phyloP scores from a whole-genome alignment of 2,797 vertebrate genomes.

The Acanthurus leucopareius region DNA sequence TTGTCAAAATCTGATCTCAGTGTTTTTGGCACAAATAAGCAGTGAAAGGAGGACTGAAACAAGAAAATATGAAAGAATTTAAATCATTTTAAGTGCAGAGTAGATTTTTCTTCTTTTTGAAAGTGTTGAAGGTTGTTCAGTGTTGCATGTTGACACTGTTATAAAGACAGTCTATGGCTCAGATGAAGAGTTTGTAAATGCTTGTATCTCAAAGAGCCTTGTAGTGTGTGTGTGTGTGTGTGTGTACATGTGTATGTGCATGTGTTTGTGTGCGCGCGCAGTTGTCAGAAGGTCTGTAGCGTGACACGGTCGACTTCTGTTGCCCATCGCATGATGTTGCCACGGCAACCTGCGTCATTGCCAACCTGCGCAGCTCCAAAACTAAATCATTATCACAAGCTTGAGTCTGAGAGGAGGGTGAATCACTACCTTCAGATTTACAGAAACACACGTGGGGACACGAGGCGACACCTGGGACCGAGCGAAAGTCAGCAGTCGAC shows the following conservation, averaged over 20 bases:
- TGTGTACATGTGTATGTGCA: background rate
- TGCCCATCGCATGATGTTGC: constrained; percentile 80
- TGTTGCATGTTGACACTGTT: background rate
- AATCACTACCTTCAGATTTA: constrained; percentile 73
- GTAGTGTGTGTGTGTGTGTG: background rate
- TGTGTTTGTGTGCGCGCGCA: constrained; percentile 8
- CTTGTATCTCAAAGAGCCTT: background rate
- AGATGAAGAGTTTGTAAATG: background rate
- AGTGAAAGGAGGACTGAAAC: background rate
- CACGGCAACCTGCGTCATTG: constrained; percentile 80
- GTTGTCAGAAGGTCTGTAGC: constrained; percentile 61
- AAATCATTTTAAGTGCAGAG: background rate
- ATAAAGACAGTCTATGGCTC: background rate
- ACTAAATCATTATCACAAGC: constrained; percentile 82
- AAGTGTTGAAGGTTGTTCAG: constrained; percentile 9
- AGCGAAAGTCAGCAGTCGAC: constrained; percentile 43
- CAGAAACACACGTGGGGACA: constrained; percentile 18
- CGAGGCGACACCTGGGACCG: constrained; percentile 40
- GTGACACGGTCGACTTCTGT: constrained; percentile 68
- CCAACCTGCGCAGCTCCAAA: constrained; percentile 74
- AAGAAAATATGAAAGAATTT: background rate
- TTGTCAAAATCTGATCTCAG: background rate
- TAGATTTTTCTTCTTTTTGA: background rate
- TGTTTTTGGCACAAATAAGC: background rate
- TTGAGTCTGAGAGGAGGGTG: constrained; percentile 72